phyloP scores from a whole-genome alignment of 2,797 vertebrate genomes.

The Ciconia nigra region DNA sequence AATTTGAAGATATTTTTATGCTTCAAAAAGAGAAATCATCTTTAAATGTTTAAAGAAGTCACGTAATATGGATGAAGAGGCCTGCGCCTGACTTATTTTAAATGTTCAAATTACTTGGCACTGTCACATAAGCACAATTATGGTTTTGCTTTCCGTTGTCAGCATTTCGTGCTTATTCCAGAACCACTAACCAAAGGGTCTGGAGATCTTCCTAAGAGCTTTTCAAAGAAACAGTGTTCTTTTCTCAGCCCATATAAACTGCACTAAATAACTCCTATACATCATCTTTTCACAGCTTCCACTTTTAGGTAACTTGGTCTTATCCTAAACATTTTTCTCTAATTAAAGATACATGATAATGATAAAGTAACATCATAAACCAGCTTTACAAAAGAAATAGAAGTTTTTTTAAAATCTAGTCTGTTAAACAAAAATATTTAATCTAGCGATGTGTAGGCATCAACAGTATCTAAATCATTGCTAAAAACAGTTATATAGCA shows the following conservation, averaged over 20 bases:
- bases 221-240: not conserved
- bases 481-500: not conserved
- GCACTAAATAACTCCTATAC: not conserved
- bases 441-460: not conserved
- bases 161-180: conserved; percentile 48
- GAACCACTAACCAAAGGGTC: conserved; percentile 34
- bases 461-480: not conserved
- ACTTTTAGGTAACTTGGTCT: not conserved
- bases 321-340: not conserved
- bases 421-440: not conserved
- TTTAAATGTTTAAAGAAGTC: not conserved
- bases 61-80: not conserved
- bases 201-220: conserved; percentile 40
- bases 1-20: not conserved
- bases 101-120: conserved; percentile 5
- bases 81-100: not conserved
- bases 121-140: conserved; percentile 32
- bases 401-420: not conserved
- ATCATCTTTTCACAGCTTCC: not conserved
- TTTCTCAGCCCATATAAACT: not conserved
- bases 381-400: not conserved
- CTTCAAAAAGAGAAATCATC: not conserved
- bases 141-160: conserved; percentile 53
- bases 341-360: not conserved
- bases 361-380: not conserved